Evolutionary conservation across 2,888 invertebrate genomes (phyloP), one percentile per base, ranked within the genome.

Genomic region (Gortyna flavago): DNA sequence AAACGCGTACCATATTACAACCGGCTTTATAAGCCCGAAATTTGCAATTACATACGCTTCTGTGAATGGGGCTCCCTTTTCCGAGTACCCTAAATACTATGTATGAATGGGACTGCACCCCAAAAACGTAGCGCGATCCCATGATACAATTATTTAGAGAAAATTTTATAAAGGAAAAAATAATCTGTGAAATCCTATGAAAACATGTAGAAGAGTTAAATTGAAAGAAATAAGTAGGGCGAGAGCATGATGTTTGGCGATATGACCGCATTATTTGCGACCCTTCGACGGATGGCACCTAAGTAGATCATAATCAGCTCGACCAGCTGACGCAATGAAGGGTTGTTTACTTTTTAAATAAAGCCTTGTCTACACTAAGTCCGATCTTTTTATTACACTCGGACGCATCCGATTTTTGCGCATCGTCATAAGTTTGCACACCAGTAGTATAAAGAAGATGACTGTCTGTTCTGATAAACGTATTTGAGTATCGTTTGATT

Each of bases 11-110:
- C 7, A 38, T 25, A 38, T 71, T 29, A 65, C 72, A 32, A 66
- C 57, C 35, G 72, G 21, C 57, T 72, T 59, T 13, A 54, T 57
- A 79, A 79, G 21, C 54, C 65, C 32, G 32, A 61, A 54, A 69
- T 81, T 77, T 70, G n/a, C 72, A 77, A 81, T 82, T 64, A 71
- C 16, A 38, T 71, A 68, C 72, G 65, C 68, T 76, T 51, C 67
- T 62, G 29, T 73, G 62, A 71, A 59, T 38, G 21, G 16, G 3
- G 2, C 38, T 32, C 57, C 65, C 57, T 51, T 16, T 25, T 11
- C 11, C 38, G 16, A 44, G 29, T 71, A 57, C 84, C 84, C 75
- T 41, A 64, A 68, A 79, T n/a, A 35, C 5, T 64, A 67, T 71
- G 57, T 59, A 70, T 72, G 59, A 79, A 83, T 72, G 65, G 35